Base-by-base conservation (phyloP, 1,140 invertebrate genomes). In the Lithobius niger region DNA sequence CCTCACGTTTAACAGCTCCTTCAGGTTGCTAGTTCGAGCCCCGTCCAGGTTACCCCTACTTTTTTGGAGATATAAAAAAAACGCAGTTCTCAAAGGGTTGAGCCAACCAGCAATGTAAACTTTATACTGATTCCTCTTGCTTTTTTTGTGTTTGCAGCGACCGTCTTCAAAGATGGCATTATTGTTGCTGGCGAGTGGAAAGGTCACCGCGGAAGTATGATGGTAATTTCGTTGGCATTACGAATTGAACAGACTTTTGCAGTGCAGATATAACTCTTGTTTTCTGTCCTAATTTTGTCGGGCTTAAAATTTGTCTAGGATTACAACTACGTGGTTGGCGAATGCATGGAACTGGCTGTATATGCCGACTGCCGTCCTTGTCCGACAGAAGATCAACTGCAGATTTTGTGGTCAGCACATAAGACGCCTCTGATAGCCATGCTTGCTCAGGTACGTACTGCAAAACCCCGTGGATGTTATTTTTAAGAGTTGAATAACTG, bases 291-390 rank as follows among this genome's bases (percentile, higher is more conserved):
- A n/a, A n/a, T n/a, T n/a, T n/a, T n/a, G n/a, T n/a, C n/a, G n/a
- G n/a, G n/a, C n/a, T n/a, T n/a, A n/a, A n/a, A n/a, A n/a, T n/a
- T n/a, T n/a, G n/a, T n/a, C n/a, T n/a, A 97, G 74, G 95, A 99
- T 70, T 99, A 92, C 69, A 98, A 97, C 74, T 99, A 99, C 69
- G 74, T 88, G 3, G 79, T 84, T 58, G 94, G 86, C 6, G 97
- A 97, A 70, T 91, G 91, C 66, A 92, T 95, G 67, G 96, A 99
- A 69, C 81, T 98, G 48, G 98, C 95, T 3, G 82, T 99, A 60
- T 94, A 98, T 69, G 69, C 98, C 51, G 88, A 86, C 47, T 99
- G 96, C 74, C 92, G 88, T 70, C 98, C 98, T 73, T 97, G 83
- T 72, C 94, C 95, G 0, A 56, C 60, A 2, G 81, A 83, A 0